Percentiles rank a stretch among this genome's conserved stretches.
These are phyloP conservation scores for Eupleurogrammus muticus DNA, from an alignment of 2,797 vertebrate species.

Conservation along the genomic window DNA sequence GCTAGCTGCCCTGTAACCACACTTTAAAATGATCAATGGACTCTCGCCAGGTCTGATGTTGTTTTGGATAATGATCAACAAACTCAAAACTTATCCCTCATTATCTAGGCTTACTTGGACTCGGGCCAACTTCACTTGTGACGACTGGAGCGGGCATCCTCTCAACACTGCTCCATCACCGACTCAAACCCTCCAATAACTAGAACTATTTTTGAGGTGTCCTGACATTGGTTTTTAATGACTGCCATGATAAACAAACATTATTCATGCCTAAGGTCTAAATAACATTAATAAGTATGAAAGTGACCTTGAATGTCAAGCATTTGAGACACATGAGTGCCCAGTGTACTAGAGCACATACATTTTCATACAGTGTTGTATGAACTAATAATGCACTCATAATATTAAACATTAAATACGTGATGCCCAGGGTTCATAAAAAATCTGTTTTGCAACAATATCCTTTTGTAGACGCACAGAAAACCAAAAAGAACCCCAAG, in stretches of 20 bases:
- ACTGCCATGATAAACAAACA: not conserved
- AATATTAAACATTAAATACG: constrained; percentile 15
- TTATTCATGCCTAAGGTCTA: not conserved
- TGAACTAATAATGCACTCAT: no score
- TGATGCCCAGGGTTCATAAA: not conserved
- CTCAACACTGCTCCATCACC: no score
- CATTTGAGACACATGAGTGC: not conserved
- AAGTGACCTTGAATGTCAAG: not conserved
- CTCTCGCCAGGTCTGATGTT: no score
- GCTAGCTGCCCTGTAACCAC: no score
- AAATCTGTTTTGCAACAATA: not conserved
- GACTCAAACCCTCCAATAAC: not conserved
- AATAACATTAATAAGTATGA: not conserved
- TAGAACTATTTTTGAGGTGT: not conserved
- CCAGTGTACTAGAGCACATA: not conserved
- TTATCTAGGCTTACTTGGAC: no score
- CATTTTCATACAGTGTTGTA: not conserved
- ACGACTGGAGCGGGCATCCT: no score
- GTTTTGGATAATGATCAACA: no score
- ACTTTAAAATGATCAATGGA: no score
- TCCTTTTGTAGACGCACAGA: constrained; percentile 3
- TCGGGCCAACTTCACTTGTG: no score
- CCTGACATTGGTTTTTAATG: no score
- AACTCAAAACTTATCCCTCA: no score
- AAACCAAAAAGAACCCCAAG: not conserved